phyloP scores from a whole-genome alignment of 2,888 invertebrate genomes.

The Corbicula japonica region DNA sequence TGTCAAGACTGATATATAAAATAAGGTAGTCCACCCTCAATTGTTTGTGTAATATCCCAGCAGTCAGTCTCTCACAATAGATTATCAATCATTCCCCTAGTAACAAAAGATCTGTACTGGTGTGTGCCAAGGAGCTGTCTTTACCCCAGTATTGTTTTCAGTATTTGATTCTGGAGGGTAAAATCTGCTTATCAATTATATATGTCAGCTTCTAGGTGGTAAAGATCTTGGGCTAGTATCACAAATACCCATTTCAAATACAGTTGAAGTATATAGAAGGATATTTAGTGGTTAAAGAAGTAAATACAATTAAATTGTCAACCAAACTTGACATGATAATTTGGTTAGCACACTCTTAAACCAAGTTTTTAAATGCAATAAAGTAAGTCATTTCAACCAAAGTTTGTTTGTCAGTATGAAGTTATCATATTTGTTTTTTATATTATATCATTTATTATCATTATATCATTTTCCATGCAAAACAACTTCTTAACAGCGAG shows the following conservation, averaged over 20 bases:
- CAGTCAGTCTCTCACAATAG: conserved; percentile 18
- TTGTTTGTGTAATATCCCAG: conserved; percentile 18
- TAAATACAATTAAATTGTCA: too few species aligned
- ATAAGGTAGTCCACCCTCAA: conserved; percentile 9
- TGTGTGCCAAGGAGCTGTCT: conserved; percentile 11
- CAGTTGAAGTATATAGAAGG: too few species aligned
- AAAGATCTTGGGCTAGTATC: conserved; percentile 5
- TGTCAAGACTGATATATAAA: conserved; percentile 9
- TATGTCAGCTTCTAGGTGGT: conserved; percentile 19
- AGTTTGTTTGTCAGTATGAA: too few species aligned
- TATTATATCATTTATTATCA: conserved; percentile 5
- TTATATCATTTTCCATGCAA: background rate
- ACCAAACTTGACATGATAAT: too few species aligned
- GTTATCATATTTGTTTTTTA: background rate
- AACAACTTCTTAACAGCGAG: too few species aligned
- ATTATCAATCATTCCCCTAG: conserved; percentile 5
- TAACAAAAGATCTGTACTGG: conserved; percentile 19
- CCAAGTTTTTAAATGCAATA: too few species aligned
- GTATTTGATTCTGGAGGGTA: conserved; percentile 12
- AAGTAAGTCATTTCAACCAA: too few species aligned
- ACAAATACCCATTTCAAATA: too few species aligned
- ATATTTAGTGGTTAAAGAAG: too few species aligned
- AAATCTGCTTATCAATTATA: conserved; percentile 17
- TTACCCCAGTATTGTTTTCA: conserved; percentile 12
- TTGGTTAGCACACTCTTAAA: too few species aligned